Base-by-base conservation (phyloP, 2,113 vertebrate genomes). In the Austrofundulus limnaeus region DNA sequence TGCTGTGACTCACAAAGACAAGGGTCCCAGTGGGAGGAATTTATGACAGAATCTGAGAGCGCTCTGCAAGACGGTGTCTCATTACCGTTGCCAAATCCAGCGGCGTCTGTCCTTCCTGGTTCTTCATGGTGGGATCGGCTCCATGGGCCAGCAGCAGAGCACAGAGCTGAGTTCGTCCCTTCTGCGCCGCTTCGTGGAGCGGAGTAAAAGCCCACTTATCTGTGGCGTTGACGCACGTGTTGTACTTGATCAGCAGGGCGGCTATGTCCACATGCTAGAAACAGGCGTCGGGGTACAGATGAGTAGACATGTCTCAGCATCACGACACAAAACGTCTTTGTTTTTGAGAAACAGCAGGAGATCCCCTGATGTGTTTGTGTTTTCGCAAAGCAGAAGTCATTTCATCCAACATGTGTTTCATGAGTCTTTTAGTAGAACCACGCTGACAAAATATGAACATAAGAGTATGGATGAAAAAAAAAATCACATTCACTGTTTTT, bases 191-290 rank as follows among this genome's bases (percentile, higher is more conserved):
- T 59, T 94, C 93, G 11, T 94, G 93, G 12, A 94, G 84, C 0
- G 93, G 93, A 1, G 93, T 94, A 24, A 93, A 94, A 0, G 93
- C 92, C 93, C 93, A 94, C 78, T 94, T 94, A 67, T 94, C 93
- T 0, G 93, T 93, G 62, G 92, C 92, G 16, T 94, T 94, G 21
- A 94, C 93, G 31, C 92, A 94, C 0, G 93, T 93, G 89, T 92
- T 93, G 86, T 88, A 93, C 73, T 94, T 94, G 57, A 94, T 94
- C 62, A 94, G 77, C 62, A 94, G 85, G 34, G 92, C 93, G 0
- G 93, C 92, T 13, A 94, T 94, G 70, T 93, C 93, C 71, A 94
- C 92, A n/a, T 94, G 93, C 93, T 94, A 4, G 93, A 94, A 57
- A 94, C 87, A 70, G 93, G 20, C 19, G 90, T 91, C 94, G 94